Base-by-base conservation (phyloP, 2,888 invertebrate species). In the Carcina quercana region DNA sequence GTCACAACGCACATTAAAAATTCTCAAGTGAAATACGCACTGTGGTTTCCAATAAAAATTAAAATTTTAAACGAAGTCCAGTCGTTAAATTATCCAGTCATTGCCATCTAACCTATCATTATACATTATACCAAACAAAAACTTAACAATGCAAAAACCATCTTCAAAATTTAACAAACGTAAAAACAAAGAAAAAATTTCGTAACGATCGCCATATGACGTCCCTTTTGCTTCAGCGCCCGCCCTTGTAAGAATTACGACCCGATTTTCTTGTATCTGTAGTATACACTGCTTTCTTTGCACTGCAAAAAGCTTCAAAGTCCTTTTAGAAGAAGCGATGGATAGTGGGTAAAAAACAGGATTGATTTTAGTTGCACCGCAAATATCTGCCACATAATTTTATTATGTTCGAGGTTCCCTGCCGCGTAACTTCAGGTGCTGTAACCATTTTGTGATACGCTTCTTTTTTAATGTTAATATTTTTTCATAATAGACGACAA, bases 161-260 rank as follows among this genome's bases (percentile, higher is more conserved):
- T 37, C 46, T 53, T 52, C 53, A 56, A 55, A 63, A 64, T 56
- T 65, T 59, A 69, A 62, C 64, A 63, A 69, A 59, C 58, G 49
- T 59, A 69, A 69, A 70, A 78, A 75, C 75, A 75, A 75, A 68
- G 70, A 69, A 58, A 37, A 62, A 59, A 68, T 69, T 24, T 73
- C 64, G 64, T 64, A 63, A 65, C 63, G 60, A 62, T 62, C 71
- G 53, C 79, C 74, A 72, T 78, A 76, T 76, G 79, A 75, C 70
- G 75, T 72, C 72, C 55, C 44, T 53, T 53, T n/a, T 52, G 42
- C 52, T 46, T 54, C 57, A 45, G 53, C 59, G 58, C 59, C 65
- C 59, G 63, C 63, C 65, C 60, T 54, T 60, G 40, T 40, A 62
- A 72, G 70, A 75, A 74, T 74, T 74, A 73, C 71, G 49, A 50